Conservation (phyloP, 2,888 invertebrate genomes). For the Autographa pulchrina region DNA sequence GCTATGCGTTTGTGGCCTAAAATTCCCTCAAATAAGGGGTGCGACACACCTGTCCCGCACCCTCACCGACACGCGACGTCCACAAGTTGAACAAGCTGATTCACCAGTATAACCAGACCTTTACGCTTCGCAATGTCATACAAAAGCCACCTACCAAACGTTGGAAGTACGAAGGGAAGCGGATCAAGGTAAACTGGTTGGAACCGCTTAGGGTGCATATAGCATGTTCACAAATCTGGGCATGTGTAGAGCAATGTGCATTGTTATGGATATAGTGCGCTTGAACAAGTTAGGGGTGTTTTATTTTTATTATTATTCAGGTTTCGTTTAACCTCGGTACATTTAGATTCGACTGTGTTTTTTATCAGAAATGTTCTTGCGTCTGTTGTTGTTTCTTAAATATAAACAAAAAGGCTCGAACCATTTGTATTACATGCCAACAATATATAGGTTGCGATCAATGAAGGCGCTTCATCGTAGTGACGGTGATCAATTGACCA, state of each 20-base stretch:
- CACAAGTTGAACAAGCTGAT: conserved; percentile 74
- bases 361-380: conserved; percentile 17
- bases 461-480: conserved; percentile 48
- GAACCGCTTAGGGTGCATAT: conserved; percentile 70
- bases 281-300: conserved; percentile 69
- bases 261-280: conserved; percentile 79
- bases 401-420: conserved; percentile 16
- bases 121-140: conserved; percentile 30
- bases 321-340: conserved; percentile 48
- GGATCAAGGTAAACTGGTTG: conserved; percentile 67
- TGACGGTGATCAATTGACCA: conserved; percentile 72
- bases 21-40: conserved; percentile 87
- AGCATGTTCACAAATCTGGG: conserved; percentile 75
- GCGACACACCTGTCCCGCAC: conserved; percentile 85
- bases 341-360: not conserved
- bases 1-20: conserved; percentile 80
- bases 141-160: conserved; percentile 6
- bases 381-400: not conserved
- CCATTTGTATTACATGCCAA: conserved; percentile 39
- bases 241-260: conserved; percentile 81
- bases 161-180: conserved; percentile 24
- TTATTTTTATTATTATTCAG: conserved; percentile 72
- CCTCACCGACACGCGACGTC: conserved; percentile 86
- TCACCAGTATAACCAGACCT: conserved; percentile 73
- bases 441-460: conserved; percentile 51